A percentile compares a stretch with the other conserved stretches of the same genome.
Conservation (phyloP, 2,113 vertebrate genomes). For the Tenrec ecaudatus region DNA sequence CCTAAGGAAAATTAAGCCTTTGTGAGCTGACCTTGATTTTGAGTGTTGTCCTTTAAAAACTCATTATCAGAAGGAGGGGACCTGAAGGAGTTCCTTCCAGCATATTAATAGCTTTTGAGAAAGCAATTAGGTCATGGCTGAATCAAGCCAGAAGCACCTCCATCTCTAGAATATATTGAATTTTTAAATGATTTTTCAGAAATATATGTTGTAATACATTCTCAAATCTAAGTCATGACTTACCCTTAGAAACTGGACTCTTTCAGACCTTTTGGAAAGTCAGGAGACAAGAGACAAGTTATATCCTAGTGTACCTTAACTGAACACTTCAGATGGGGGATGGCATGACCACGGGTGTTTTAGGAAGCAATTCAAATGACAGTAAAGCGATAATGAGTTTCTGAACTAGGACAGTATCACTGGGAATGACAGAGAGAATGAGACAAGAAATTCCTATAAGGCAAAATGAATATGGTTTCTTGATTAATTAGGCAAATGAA, state of each 20-base stretch:
- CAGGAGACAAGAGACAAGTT: neutral
- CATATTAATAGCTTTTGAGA: conserved; percentile 73
- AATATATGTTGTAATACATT: conserved; percentile 34
- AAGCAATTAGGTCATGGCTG: conserved; percentile 77
- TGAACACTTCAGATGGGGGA: neutral
- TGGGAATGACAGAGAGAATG: conserved; percentile 17
- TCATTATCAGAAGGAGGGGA: conserved; percentile 66
- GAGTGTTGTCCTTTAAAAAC: conserved; percentile 70
- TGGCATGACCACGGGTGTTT: neutral
- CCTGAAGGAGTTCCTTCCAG: conserved; percentile 69
- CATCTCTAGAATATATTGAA: conserved; percentile 46
- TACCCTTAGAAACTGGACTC: neutral
- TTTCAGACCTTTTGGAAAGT: neutral
- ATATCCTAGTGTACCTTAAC: neutral
- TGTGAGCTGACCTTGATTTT: conserved; percentile 78
- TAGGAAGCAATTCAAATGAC: conserved; percentile 25
- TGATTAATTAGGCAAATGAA: neutral
- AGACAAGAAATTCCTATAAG: neutral
- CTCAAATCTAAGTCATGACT: conserved; percentile 20
- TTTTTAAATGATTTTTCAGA: conserved; percentile 45
- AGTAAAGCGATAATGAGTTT: conserved; percentile 14
- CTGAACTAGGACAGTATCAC: conserved; percentile 45
- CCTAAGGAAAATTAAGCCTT: conserved; percentile 57
- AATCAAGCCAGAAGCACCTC: conserved; percentile 63
- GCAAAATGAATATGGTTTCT: neutral